Evolutionary conservation across 1,140 invertebrate species (phyloP), one percentile per base, ranked within the genome.

Genomic region (Drosophila ficusphila): DNA sequence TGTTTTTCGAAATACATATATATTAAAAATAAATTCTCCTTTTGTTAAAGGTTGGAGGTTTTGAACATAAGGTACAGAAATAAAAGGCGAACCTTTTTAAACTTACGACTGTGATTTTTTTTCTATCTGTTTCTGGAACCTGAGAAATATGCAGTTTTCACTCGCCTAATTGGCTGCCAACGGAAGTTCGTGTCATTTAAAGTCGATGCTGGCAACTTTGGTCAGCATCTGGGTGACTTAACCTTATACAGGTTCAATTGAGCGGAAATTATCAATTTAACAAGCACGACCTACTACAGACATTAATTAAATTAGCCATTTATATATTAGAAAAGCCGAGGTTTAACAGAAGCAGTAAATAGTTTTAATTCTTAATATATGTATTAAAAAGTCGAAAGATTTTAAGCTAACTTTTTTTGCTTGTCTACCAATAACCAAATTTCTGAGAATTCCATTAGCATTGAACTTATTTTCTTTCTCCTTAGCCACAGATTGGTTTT

Each of bases 121-220:
- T 8, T 9, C 2, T 8, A 29, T 4, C 7, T 39, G 3, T 33
- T 12, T n/a, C 27, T 29, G 2, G 16, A 41, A 42, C 19, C n/a
- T 21, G n/a, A 52, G 31, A 16, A 77, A 47, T n/a, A n/a, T 46
- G 19, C 19, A 33, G 58, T 56, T 67, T 60, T 51, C 33, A 12
- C 16, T 60, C 78, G 61, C 77, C 53, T 86, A 88, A 88, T 88
- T 88, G 82, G 82, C 74, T 77, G 44, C 71, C 58, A 79, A 54
- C 83, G 83, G 83, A 89, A 79, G 83, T 73, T 78, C 68, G 47
- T 53, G 68, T 76, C 78, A 83, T 82, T 89, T 79, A 36, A 68
- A 67, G 33, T 71, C 77, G 67, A 61, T 58, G 54, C 21, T 62
- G 12, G 19, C 41, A 36, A 38, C 49, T 48, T 44, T 54, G 49